A percentile compares a stretch with the other conserved stretches of the same genome.
phyloP scores from a whole-genome alignment of 2,888 invertebrate genomes.

The Mimas tiliae region DNA sequence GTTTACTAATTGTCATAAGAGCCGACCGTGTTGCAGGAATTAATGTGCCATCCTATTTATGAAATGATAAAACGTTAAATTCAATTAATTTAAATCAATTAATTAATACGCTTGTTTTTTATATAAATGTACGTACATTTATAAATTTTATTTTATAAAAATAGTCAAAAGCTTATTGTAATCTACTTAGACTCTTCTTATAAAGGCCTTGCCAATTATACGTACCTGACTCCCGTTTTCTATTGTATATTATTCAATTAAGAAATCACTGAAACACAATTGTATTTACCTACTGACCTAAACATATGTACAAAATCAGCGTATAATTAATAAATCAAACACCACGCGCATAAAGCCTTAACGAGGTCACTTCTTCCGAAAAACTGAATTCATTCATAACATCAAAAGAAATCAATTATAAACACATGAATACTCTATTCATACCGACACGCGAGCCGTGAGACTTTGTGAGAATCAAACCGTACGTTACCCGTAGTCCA shows the following conservation, averaged over 20 bases:
- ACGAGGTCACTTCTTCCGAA: constrained; percentile 56
- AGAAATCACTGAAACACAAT: neutral
- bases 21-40: neutral
- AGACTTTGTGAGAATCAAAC: constrained; percentile 52
- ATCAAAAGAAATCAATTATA: constrained; percentile 66
- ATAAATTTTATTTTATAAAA: too few relatives aligned
- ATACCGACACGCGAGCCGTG: constrained; percentile 51
- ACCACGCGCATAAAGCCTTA: constrained; percentile 38
- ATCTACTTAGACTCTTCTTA: neutral
- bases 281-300: constrained; percentile 6
- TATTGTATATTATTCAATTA: neutral
- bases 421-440: constrained; percentile 61
- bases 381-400: constrained; percentile 52
- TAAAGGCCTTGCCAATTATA: neutral
- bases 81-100: too few relatives aligned
- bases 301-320: constrained; percentile 28
- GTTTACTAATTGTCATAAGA: constrained; percentile 5
- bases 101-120: too few relatives aligned
- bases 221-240: neutral
- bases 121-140: too few relatives aligned
- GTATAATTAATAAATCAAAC: constrained; percentile 41
- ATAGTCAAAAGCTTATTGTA: neutral
- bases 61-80: neutral
- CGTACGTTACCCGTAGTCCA: constrained; percentile 35
- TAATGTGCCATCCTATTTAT: neutral